Base-by-base conservation (phyloP, 2,113 vertebrate genomes). In the Corythornis vintsioides region DNA sequence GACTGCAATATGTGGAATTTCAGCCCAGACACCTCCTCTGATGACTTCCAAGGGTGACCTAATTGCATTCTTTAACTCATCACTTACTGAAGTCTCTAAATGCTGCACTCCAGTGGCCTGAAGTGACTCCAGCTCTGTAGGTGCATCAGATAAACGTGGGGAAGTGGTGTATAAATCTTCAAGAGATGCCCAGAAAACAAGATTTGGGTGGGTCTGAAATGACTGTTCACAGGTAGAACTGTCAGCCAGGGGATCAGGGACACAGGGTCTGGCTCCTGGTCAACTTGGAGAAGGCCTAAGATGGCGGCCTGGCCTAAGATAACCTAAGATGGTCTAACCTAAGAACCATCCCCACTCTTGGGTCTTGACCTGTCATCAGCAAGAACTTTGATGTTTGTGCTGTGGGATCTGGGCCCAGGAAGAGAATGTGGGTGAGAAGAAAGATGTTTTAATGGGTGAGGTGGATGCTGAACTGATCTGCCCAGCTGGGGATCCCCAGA, bases 221-320 rank as follows among this genome's bases (percentile, higher is more conserved):
- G 26, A 16, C 52, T 45, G 12, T 60, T 75, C 11, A 2, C 65
- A 22, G 38, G 74, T 89, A 43, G 33, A 71, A 22, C 28, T 65
- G n/a, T 61, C 31, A 70, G 17, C 7, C 2, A 5, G 2, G 12
- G 38, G 33, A 3, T 12, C 1, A 6, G 15, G 17, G 8, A 16
- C 29, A 17, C 52, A 71, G 52, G 19, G 72, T 90, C 25, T 59
- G 25, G 29, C 43, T 65, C 20, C 42, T 90, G 72, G 24, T 89
- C 45, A 76, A 6, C 55, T n/a, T 88, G 35, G 38, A 76, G 50
- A 52, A 69, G 42, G 38, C 38, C 38, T 38, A 38, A 38, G 38
- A 38, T 38, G 38, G 38, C 38, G 38, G 38, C 38, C 38, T 38
- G 38, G 38, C 38, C 38, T 38, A 38, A 38, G 38, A 38, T 38